Evolutionary conservation across 2,888 invertebrate species (phyloP), one percentile per base, ranked within the genome.

Genomic region (Meiosimyza decipiens): DNA sequence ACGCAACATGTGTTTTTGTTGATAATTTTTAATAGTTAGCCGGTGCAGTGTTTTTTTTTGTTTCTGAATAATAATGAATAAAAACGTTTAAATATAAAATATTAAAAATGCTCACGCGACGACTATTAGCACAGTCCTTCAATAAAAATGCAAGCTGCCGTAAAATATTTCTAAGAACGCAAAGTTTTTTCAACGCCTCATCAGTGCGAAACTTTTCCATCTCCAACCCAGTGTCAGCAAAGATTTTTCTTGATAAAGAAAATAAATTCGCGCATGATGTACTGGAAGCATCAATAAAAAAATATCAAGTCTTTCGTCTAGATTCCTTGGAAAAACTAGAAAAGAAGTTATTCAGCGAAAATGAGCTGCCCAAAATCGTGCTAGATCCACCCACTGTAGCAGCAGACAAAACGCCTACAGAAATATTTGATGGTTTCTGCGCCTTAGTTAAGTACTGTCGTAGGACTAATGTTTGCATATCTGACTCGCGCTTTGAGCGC

Each of bases 231-330:
- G 28, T 16, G 18, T 64, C 72, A 3, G 82, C 80, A 0, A 83
- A 82, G 74, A 12, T 79, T 2, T 86, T 80, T 57, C 50, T 81
- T 3, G 86, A 87, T 55, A 74, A 75, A 11, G 87, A 87, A 74
- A 87, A 87, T 77, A 75, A 79, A 28, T 82, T 78, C 76, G 87
- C 87, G 1, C 87, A 87, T 72, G 76, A 77, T 6, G 79, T 86
- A 6, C 75, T 87, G 5, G 74, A 77, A 64, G 71, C 77, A 6
- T 84, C 84, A 0, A 11, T 77, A 6, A 83, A 84, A 66, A 80
- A 80, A 3, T 86, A 84, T 71, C 80, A 83, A 54, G 77, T 85
- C 6, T 77, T 82, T 4, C 76, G 79, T 1, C 33, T 76, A 15
- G 76, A 75, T 22, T n/a, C 71, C 22, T 40, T 5, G 52, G n/a